Percentiles rank a stretch among this genome's conserved stretches.
Evolutionary conservation across 2,888 invertebrate species (phyloP).

Genomic region (Aleiodes alternator): DNA sequence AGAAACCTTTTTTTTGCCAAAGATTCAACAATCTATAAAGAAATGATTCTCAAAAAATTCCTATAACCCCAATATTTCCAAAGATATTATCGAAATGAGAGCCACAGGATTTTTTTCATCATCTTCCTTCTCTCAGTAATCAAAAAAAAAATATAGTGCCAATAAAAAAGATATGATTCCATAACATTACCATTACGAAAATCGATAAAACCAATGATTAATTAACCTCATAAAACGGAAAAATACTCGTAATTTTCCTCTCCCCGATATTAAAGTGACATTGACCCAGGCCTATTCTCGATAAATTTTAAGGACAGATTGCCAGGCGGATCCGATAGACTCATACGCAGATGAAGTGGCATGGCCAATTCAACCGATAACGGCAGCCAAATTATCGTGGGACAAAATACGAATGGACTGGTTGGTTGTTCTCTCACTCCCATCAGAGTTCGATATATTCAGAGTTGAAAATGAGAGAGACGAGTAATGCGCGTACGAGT

Average conservation of each 20-base stretch:
- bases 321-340: neutral
- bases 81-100: no score
- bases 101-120: no score
- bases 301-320: slow-evolving; percentile 6
- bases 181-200: no score
- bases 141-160: no score
- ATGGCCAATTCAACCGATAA: slow-evolving; percentile 63
- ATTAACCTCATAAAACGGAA: neutral
- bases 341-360: slow-evolving; percentile 25
- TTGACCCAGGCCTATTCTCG: slow-evolving; percentile 28
- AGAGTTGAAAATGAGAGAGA: slow-evolving; percentile 8
- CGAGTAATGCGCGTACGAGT: neutral
- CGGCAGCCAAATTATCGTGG: slow-evolving; percentile 65
- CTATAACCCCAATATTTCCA: no score
- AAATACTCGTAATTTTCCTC: neutral
- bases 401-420: slow-evolving; percentile 52
- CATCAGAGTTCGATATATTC: slow-evolving; percentile 50
- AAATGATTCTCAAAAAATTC: no score
- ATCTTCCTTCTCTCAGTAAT: no score
- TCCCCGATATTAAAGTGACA: slow-evolving; percentile 27
- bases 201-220: no score
- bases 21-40: no score
- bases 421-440: slow-evolving; percentile 50
- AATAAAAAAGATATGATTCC: no score
- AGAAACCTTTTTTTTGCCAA: no score